Percentiles rank a stretch among this genome's conserved stretches.
These are phyloP conservation scores for Hafferia zeledoni DNA, from an alignment of 2,797 vertebrate species.

Conservation along the genomic window DNA sequence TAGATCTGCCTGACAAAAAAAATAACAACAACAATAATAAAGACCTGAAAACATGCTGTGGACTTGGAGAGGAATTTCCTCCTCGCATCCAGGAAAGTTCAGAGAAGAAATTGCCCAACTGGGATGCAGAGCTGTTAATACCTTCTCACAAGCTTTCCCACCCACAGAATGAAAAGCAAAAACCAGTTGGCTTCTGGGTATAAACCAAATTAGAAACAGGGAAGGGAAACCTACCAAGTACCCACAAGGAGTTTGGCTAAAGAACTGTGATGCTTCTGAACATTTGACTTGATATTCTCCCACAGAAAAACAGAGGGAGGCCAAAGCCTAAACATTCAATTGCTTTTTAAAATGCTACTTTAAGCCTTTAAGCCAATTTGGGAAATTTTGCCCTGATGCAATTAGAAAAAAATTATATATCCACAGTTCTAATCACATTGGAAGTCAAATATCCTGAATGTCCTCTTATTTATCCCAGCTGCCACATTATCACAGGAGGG, in stretches of 20 bases:
- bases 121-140: slow-evolving; percentile 1
- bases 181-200: slow-evolving; percentile 13
- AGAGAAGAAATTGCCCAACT: neutral
- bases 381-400: neutral
- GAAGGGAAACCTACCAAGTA: slow-evolving; percentile 24
- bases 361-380: neutral
- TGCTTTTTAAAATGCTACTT: neutral
- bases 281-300: neutral
- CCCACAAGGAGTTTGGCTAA: slow-evolving; percentile 29
- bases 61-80: slow-evolving; percentile 36
- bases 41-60: neutral
- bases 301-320: slow-evolving; percentile 8
- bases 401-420: neutral
- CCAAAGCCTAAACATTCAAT: neutral
- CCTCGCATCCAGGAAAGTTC: neutral
- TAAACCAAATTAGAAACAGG: slow-evolving; percentile 43
- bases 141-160: slow-evolving; percentile 1
- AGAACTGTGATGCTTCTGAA: slow-evolving; percentile 22
- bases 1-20: neutral
- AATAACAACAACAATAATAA: slow-evolving; percentile 7
- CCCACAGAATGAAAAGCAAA: slow-evolving; percentile 18
- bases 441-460: neutral
- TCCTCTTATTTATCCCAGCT: neutral
- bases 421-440: accelerated
- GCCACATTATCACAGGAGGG: neutral